These are phyloP conservation scores for Drosophila trichaetosa DNA, from an alignment of 2,888 invertebrate genomes.

Conservation along the genomic window DNA sequence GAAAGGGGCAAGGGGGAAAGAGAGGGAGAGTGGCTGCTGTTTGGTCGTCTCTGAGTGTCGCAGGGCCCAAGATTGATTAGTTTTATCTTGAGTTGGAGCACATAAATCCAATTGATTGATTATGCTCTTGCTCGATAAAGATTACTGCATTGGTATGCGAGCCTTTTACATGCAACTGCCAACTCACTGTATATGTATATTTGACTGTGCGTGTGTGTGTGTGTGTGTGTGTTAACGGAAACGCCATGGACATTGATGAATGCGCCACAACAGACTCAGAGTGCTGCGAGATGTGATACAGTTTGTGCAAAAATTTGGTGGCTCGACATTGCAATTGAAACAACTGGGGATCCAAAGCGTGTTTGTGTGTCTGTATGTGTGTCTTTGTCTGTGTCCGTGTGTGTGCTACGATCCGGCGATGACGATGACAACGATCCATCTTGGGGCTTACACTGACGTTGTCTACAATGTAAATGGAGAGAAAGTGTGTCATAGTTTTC, in stretches of 20 bases:
- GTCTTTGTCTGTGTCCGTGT: neutral
- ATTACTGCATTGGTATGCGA: conserved; percentile 69
- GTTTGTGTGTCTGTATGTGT: neutral
- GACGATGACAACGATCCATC: conserved; percentile 58
- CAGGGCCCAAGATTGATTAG: conserved; percentile 82
- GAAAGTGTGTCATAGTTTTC: conserved; percentile 63
- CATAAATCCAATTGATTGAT: conserved; percentile 85
- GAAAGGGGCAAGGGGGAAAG: neutral
- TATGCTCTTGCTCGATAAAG: conserved; percentile 80
- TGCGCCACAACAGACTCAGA: conserved; percentile 56
- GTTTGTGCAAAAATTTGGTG: conserved; percentile 41
- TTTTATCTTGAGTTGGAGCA: conserved; percentile 83
- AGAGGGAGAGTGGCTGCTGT: conserved; percentile 10
- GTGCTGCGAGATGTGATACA: conserved; percentile 7
- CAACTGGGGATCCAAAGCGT: conserved; percentile 45
- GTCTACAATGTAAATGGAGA: conserved; percentile 37
- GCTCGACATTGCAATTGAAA: conserved; percentile 19
- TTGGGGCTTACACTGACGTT: conserved; percentile 38
- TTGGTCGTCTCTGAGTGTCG: conserved; percentile 64
- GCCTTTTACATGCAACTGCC: conserved; percentile 54
- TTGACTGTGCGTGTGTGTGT: conserved; percentile 11
- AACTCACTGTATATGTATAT: conserved; percentile 7
- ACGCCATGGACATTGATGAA: conserved; percentile 75
- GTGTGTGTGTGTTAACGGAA: conserved; percentile 57
- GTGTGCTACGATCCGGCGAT: conserved; percentile 52